Conservation (phyloP, 2,797 vertebrate species). For the Coregonus sp. region DNA sequence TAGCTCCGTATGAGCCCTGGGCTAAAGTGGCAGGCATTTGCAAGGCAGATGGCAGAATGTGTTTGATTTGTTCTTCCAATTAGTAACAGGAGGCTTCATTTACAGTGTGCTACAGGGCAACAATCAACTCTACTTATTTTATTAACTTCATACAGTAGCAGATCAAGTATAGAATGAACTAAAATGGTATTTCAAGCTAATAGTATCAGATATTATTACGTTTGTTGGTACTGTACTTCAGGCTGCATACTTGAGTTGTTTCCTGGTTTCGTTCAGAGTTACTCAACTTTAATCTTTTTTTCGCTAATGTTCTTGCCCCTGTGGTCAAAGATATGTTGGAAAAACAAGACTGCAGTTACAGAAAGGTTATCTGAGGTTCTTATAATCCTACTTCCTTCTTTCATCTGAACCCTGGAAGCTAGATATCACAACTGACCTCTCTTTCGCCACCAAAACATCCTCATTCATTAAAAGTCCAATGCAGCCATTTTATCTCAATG, state of each 20-base stretch:
- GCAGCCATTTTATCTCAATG: too few species aligned
- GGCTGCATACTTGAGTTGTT: background rate
- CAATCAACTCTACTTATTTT: slow-evolving; percentile 22
- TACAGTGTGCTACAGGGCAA: slow-evolving; percentile 24
- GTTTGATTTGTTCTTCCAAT: slow-evolving; percentile 34
- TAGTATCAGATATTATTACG: slow-evolving; percentile 1
- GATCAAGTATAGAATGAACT: background rate
- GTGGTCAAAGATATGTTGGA: slow-evolving; percentile 31
- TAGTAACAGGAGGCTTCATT: slow-evolving; percentile 11
- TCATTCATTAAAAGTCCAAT: slow-evolving; percentile 18
- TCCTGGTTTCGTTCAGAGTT: background rate
- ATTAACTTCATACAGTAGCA: background rate
- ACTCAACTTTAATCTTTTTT: slow-evolving; percentile 13
- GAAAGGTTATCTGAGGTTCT: slow-evolving; percentile 23
- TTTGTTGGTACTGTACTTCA: background rate
- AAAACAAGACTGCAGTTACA: slow-evolving; percentile 27
- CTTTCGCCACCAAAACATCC: slow-evolving; percentile 41
- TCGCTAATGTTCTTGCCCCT: slow-evolving; percentile 1
- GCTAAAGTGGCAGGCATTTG: background rate
- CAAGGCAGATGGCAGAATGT: slow-evolving; percentile 30
- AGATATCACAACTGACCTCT: slow-evolving; percentile 27
- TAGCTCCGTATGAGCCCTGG: slow-evolving; percentile 3
- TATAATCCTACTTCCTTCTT: background rate
- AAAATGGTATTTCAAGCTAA: background rate
- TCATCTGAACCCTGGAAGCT: slow-evolving; percentile 31